Conservation (phyloP, 2,113 vertebrate genomes). For the Garra rufa region DNA sequence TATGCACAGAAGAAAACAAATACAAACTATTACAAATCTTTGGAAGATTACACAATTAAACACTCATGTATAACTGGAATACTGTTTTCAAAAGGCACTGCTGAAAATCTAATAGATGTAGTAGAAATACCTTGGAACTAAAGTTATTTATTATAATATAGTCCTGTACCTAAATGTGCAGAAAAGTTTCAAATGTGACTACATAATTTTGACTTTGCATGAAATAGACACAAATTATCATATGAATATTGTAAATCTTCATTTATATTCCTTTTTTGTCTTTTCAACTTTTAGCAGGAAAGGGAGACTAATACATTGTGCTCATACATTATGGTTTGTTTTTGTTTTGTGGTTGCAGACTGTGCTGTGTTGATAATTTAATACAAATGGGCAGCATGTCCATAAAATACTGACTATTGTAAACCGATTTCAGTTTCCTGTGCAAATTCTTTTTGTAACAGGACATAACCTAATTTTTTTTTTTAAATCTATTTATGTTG, state of each 20-base stretch:
- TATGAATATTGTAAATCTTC: not conserved
- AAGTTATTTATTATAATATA: no score
- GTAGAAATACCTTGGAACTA: not conserved
- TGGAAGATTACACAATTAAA: not conserved
- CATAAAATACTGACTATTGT: not conserved
- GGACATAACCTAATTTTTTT: not conserved
- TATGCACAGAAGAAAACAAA: not conserved
- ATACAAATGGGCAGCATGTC: not conserved
- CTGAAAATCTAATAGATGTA: not conserved
- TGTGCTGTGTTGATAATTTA: not conserved
- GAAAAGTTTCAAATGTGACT: not conserved
- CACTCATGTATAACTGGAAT: not conserved
- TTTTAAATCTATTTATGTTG: not conserved
- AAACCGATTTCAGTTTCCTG: not conserved
- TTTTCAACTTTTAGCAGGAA: not conserved
- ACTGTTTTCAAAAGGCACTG: not conserved
- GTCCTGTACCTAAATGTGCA: no score
- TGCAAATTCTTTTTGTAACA: not conserved
- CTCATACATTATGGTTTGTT: not conserved
- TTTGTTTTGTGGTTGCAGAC: not conserved
- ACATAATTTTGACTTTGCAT: not conserved
- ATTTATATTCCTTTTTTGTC: not conserved
- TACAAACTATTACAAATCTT: not conserved
- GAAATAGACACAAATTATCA: not conserved
- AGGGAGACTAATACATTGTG: not conserved